Conservation (phyloP, 2,888 invertebrate species). For the Mylabris sibirica region DNA sequence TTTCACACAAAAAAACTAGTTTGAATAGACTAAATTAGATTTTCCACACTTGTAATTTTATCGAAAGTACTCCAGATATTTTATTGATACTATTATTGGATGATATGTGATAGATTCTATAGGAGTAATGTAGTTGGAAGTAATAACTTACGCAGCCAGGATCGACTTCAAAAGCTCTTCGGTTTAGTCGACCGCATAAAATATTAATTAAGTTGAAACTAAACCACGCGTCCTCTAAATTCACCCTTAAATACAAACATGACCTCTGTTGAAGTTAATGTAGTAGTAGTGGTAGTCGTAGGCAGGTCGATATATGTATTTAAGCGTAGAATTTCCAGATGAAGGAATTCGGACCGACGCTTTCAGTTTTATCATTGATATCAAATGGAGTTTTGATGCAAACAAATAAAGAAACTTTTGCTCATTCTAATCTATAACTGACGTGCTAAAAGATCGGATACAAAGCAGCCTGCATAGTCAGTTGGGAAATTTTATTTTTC, state of each 20-base stretch:
- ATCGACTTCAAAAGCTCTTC: conserved; percentile 16
- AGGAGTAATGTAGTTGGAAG: background rate
- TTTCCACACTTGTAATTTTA: too few species aligned
- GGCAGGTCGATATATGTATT: background rate
- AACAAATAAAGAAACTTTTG: too few species aligned
- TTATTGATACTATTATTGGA: background rate
- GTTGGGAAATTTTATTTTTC: background rate
- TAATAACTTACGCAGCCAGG: conserved; percentile 6
- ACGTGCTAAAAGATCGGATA: background rate
- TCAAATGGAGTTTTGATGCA: too few species aligned
- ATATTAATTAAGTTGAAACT: conserved; percentile 18
- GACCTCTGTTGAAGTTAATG: conserved; percentile 9
- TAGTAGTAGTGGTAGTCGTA: background rate
- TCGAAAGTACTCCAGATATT: background rate
- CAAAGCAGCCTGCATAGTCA: background rate
- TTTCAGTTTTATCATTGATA: background rate
- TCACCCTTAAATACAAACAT: conserved; percentile 14
- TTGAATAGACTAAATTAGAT: background rate
- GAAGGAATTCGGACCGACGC: background rate
- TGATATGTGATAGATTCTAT: background rate
- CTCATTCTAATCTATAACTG: too few species aligned
- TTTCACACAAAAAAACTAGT: too few species aligned
- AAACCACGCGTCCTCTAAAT: conserved; percentile 8
- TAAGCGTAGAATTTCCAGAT: background rate
- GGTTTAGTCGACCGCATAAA: conserved; percentile 11